A percentile compares a stretch with the other conserved stretches of the same genome.
phyloP scores from a whole-genome alignment of 2,797 vertebrate genomes.

The Macropodus opercularis region DNA sequence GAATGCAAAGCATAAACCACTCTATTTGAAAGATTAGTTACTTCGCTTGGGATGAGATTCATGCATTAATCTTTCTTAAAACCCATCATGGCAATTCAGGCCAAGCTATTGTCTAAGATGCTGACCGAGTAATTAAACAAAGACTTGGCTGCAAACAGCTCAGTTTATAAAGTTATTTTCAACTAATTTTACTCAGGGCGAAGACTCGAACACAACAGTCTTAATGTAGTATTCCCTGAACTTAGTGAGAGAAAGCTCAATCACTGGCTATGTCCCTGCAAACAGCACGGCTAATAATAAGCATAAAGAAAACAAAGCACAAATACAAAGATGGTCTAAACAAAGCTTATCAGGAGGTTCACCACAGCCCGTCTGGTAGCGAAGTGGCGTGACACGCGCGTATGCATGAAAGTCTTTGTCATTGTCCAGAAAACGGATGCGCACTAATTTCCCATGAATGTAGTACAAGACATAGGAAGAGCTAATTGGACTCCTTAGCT shows the following conservation, averaged over 20 bases:
- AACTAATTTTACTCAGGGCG: slow-evolving; percentile 24
- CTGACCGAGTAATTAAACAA: slow-evolving; percentile 34
- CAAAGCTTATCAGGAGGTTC: no score
- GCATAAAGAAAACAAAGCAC: no score
- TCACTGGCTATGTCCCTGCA: no score
- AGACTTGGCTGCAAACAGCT: slow-evolving; percentile 23
- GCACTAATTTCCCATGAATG: no score
- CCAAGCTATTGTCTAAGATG: slow-evolving; percentile 27
- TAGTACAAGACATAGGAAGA: no score
- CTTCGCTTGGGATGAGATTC: slow-evolving; percentile 36
- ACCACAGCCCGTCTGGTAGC: no score
- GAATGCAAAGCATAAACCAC: background rate
- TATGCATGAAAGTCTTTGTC: no score
- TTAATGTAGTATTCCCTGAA: slow-evolving; percentile 7
- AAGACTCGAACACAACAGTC: slow-evolving; percentile 24
- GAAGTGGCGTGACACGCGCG: no score
- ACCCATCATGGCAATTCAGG: slow-evolving; percentile 14
- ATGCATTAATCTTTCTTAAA: slow-evolving; percentile 43
- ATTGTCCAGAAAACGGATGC: no score
- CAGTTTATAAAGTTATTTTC: slow-evolving; percentile 17
- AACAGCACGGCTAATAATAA: no score
- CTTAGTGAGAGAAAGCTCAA: slow-evolving; percentile 1
- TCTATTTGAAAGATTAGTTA: slow-evolving; percentile 36
- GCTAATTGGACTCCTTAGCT: no score
- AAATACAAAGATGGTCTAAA: no score